Evolutionary conservation across 2,797 vertebrate species (phyloP).

Genomic region (Spatula clypeata): DNA sequence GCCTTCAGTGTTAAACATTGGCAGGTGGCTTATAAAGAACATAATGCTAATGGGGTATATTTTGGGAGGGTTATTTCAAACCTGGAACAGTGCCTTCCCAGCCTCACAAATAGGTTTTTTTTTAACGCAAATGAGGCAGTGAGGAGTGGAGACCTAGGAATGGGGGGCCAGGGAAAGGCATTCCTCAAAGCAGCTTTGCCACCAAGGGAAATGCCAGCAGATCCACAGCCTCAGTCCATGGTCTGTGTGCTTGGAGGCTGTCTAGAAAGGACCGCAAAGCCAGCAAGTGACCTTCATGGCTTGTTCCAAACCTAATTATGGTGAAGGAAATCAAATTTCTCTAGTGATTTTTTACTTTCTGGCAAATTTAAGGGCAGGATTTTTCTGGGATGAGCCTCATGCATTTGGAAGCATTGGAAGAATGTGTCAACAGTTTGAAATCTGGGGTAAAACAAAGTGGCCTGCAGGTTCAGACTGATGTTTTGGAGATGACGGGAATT

Average conservation of each 20-base stretch:
- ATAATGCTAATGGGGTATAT: background rate
- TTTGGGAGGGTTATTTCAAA: conserved; percentile 2
- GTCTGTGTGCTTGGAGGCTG: background rate
- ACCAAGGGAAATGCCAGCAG: background rate
- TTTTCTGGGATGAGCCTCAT: background rate
- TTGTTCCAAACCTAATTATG: background rate
- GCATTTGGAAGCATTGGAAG: conserved; percentile 4
- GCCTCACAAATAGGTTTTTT: background rate
- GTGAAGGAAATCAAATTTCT: background rate
- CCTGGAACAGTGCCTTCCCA: background rate
- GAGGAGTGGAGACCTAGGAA: background rate
- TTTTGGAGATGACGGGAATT: background rate
- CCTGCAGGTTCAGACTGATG: background rate
- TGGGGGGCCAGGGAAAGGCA: background rate
- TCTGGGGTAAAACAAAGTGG: background rate
- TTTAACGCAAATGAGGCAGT: background rate
- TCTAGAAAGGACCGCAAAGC: background rate
- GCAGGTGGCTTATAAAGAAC: background rate
- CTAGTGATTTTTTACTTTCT: background rate
- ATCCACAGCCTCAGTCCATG: background rate
- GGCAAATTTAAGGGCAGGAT: background rate
- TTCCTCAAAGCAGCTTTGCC: background rate
- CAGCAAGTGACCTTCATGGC: background rate
- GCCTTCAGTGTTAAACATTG: background rate
- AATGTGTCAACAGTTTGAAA: conserved; percentile 17